A percentile compares a stretch with the other conserved stretches of the same genome.
These are phyloP conservation scores for Copidosoma floridanum DNA, from an alignment of 1,140 invertebrate species.

Conservation along the genomic window DNA sequence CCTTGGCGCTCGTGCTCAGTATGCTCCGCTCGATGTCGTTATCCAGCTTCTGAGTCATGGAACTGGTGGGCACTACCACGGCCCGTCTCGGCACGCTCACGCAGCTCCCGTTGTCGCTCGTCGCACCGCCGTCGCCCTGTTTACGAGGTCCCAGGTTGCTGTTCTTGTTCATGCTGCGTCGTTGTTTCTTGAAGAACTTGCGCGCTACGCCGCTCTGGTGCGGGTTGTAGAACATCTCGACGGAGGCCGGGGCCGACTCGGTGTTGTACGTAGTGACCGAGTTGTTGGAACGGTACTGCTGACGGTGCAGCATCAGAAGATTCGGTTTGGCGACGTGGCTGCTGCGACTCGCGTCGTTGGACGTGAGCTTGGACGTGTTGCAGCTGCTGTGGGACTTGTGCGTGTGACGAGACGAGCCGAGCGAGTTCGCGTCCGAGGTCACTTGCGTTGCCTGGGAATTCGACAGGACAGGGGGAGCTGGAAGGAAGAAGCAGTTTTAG, in stretches of 20 bases:
- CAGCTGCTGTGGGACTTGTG: slow-evolving; percentile 46
- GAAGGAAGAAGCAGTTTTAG: too few relatives aligned
- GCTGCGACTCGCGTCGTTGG: slow-evolving; percentile 31
- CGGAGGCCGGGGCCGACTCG: slow-evolving; percentile 60
- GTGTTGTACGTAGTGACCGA: slow-evolving; percentile 68
- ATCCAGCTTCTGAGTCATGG: too few relatives aligned
- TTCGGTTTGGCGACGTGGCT: slow-evolving; percentile 59
- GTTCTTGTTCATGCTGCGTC: slow-evolving; percentile 66
- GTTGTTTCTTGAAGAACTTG: slow-evolving; percentile 88
- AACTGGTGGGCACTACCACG: too few relatives aligned
- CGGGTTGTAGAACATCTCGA: slow-evolving; percentile 88
- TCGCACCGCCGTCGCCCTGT: slow-evolving; percentile 64
- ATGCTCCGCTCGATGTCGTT: slow-evolving; percentile 64
- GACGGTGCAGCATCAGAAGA: slow-evolving; percentile 66
- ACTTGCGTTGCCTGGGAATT: slow-evolving; percentile 50
- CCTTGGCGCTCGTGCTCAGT: slow-evolving; percentile 68
- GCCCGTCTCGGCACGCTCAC: slow-evolving; percentile 54
- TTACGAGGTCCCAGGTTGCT: slow-evolving; percentile 72
- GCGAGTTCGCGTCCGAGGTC: slow-evolving; percentile 50
- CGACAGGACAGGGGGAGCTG: slow-evolving; percentile 37
- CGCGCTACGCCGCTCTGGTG: slow-evolving; percentile 88
- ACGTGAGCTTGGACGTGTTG: slow-evolving; percentile 35
- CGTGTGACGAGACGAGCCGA: slow-evolving; percentile 46
- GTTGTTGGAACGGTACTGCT: slow-evolving; percentile 69
- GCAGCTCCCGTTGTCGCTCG: slow-evolving; percentile 57